These are phyloP conservation scores for Protophormia terraenovae DNA, from an alignment of 2,888 invertebrate species.

Conservation along the genomic window DNA sequence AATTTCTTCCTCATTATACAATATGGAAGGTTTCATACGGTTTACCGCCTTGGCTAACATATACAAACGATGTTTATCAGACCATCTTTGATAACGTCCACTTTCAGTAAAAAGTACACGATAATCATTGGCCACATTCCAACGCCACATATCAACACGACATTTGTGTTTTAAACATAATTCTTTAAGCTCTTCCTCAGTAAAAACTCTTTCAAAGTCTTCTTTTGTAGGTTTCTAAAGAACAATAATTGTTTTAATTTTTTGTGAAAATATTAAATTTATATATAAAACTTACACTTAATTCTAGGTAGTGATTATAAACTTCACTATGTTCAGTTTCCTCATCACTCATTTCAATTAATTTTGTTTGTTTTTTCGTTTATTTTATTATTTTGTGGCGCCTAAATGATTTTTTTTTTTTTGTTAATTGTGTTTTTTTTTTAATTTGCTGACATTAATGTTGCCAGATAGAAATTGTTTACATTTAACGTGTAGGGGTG, in stretches of 20 bases:
- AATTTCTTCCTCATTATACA: slow-evolving; percentile 38
- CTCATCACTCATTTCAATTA: slow-evolving; percentile 6
- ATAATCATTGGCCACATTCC: slow-evolving; percentile 52
- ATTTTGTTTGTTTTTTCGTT: neutral
- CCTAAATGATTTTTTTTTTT: neutral
- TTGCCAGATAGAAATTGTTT: neutral
- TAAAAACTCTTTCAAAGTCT: slow-evolving; percentile 44
- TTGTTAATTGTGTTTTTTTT: neutral
- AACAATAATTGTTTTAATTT: neutral
- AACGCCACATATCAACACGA: slow-evolving; percentile 41
- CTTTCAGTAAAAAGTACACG: neutral
- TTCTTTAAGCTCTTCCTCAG: slow-evolving; percentile 21
- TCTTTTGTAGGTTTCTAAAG: slow-evolving; percentile 45
- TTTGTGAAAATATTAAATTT: neutral
- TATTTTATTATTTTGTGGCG: neutral
- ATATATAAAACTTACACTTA: slow-evolving; percentile 39
- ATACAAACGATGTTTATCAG: neutral
- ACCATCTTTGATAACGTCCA: slow-evolving; percentile 49
- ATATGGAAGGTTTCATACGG: slow-evolving; percentile 3
- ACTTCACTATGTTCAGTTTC: neutral
- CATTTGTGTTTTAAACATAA: slow-evolving; percentile 50
- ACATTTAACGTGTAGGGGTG: neutral
- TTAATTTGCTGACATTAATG: too few species aligned
- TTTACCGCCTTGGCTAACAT: slow-evolving; percentile 54
- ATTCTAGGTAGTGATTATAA: slow-evolving; percentile 15